phyloP scores from a whole-genome alignment of 2,888 invertebrate species.

The Agapostemon virescens region DNA sequence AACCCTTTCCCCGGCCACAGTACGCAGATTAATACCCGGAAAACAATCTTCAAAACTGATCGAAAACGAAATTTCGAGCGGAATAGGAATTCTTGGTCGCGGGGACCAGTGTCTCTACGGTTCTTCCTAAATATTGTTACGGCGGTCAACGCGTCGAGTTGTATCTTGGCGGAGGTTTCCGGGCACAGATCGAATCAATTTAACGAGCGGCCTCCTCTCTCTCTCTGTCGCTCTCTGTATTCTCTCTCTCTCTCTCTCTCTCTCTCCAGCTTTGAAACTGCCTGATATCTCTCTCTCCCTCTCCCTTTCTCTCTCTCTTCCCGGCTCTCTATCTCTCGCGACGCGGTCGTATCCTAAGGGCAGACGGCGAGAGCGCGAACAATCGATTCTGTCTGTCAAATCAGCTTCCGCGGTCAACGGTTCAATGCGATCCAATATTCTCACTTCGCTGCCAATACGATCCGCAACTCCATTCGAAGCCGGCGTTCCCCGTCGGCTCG shows the following conservation, averaged over 20 bases:
- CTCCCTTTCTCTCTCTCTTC: background rate
- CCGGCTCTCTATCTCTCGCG: background rate
- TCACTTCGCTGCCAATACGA: constrained; percentile 72
- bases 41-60: background rate
- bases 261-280: too few species aligned
- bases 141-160: constrained; percentile 3
- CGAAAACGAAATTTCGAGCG: background rate
- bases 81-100: background rate
- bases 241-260: background rate
- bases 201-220: background rate
- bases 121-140: constrained; percentile 10
- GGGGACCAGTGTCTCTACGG: background rate
- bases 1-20: background rate
- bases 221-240: too few species aligned
- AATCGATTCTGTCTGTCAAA: constrained; percentile 70
- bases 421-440: constrained; percentile 75
- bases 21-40: background rate
- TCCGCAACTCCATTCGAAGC: constrained; percentile 65
- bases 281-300: background rate
- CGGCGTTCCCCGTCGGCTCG: constrained; percentile 52
- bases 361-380: constrained; percentile 52
- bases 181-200: constrained; percentile 4
- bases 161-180: background rate
- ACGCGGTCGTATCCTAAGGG: constrained; percentile 28
- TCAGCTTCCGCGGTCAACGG: constrained; percentile 73